phyloP scores from a whole-genome alignment of 2,888 invertebrate genomes.

The Cryptosula pallasiana region DNA sequence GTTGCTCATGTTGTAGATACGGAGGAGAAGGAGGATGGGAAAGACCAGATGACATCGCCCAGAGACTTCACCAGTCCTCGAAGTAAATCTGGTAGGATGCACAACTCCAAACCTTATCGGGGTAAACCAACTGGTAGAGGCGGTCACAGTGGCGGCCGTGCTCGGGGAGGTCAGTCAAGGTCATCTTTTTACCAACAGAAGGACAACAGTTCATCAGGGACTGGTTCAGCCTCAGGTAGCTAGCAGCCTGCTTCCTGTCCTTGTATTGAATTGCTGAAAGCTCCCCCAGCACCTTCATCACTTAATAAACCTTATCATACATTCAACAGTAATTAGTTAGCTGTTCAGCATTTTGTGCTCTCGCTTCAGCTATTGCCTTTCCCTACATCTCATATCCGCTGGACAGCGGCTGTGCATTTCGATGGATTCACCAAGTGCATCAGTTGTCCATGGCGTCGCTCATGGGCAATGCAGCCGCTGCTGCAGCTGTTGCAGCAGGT shows the following conservation, averaged over 20 bases:
- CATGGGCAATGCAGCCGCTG: neutral
- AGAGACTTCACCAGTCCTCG: neutral
- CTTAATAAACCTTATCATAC: no score
- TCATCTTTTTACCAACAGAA: neutral
- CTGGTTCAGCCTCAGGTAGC: no score
- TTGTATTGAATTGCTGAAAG: no score
- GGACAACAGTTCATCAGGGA: neutral
- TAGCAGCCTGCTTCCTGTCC: no score
- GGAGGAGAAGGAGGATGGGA: neutral
- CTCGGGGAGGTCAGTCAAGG: neutral
- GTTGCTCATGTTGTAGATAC: neutral
- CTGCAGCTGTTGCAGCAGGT: neutral
- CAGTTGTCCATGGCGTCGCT: slow-evolving; percentile 8
- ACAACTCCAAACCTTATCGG: neutral
- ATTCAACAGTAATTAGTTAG: no score
- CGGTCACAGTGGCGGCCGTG: neutral
- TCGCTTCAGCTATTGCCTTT: no score
- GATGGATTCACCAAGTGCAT: neutral
- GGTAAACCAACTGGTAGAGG: neutral
- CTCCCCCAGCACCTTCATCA: no score
- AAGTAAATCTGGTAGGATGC: neutral
- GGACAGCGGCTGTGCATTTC: neutral
- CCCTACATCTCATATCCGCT: no score
- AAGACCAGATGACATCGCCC: neutral
- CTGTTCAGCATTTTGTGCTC: no score